phyloP scores from a whole-genome alignment of 2,888 invertebrate species.

The Aleiodes leptofemur region DNA sequence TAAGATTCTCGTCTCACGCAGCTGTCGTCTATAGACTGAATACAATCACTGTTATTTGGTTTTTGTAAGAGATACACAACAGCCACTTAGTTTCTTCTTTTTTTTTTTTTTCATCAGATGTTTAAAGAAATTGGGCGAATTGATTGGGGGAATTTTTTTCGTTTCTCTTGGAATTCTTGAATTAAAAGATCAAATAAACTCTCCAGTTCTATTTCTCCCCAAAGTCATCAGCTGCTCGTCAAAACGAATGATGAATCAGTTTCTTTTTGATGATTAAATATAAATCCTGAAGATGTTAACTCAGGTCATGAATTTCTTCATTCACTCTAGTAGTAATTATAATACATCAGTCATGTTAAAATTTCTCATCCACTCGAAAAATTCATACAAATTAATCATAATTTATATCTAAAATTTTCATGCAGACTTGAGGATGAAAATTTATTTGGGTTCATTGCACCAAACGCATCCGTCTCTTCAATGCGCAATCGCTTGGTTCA shows the following conservation, averaged over 20 bases:
- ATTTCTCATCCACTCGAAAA: no score
- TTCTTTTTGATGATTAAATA: neutral
- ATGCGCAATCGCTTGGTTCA: constrained; percentile 16
- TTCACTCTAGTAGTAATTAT: no score
- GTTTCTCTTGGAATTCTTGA: neutral
- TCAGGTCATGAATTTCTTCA: constrained; percentile 22
- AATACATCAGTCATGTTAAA: no score
- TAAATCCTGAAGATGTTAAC: constrained; percentile 1
- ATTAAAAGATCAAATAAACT: neutral
- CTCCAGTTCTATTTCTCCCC: no score
- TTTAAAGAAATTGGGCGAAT: neutral
- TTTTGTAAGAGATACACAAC: constrained; percentile 20
- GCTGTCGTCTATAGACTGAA: constrained; percentile 55
- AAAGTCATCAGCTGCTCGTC: neutral
- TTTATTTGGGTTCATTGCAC: constrained; percentile 26
- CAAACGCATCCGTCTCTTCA: neutral
- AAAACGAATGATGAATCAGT: neutral
- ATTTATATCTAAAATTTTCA: constrained; percentile 1
- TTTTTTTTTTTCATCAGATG: no score
- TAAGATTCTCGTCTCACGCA: constrained; percentile 45
- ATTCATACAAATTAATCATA: constrained; percentile 4
- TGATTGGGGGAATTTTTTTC: neutral
- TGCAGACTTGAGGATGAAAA: neutral
- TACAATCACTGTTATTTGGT: constrained; percentile 51
- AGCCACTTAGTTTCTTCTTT: no score